phyloP scores from a whole-genome alignment of 2,113 vertebrate species.

The Noturus placidus region DNA sequence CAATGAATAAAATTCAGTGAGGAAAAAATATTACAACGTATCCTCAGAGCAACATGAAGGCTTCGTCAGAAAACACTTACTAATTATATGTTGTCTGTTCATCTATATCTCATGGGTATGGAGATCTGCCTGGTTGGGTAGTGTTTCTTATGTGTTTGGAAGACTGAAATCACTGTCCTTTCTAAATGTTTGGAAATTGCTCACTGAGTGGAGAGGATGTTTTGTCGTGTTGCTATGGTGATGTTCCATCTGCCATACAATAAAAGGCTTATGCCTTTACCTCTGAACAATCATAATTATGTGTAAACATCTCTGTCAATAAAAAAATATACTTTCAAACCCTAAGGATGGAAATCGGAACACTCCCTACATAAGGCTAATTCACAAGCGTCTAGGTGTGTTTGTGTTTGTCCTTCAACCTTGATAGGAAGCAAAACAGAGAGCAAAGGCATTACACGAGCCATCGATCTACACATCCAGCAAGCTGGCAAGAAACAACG shows the following conservation, averaged over 20 bases:
- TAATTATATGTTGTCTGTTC: slow-evolving; percentile 38
- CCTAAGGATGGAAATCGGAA: slow-evolving; percentile 4
- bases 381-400: background rate
- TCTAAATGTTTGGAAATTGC: slow-evolving; percentile 37
- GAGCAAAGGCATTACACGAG: slow-evolving; percentile 5
- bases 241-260: slow-evolving; percentile 47
- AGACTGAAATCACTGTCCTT: slow-evolving; percentile 38
- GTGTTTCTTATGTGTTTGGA: slow-evolving; percentile 37
- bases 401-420: slow-evolving; percentile 18
- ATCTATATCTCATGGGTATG: slow-evolving; percentile 18
- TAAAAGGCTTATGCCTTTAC: slow-evolving; percentile 36
- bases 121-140: slow-evolving; percentile 16
- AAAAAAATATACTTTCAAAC: background rate
- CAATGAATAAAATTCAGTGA: slow-evolving; percentile 23
- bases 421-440: slow-evolving; percentile 18
- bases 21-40: background rate
- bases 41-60: slow-evolving; percentile 23
- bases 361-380: background rate
- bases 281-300: slow-evolving; percentile 38
- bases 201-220: slow-evolving; percentile 39
- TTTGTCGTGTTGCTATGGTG: slow-evolving; percentile 49
- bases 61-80: slow-evolving; percentile 32
- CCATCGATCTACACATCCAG: slow-evolving; percentile 3
- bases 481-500: slow-evolving; percentile 4
- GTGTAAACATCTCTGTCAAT: slow-evolving; percentile 28